These are phyloP conservation scores for Dromococcyx pavoninus DNA, from an alignment of 2,797 vertebrate genomes.

Conservation along the genomic window DNA sequence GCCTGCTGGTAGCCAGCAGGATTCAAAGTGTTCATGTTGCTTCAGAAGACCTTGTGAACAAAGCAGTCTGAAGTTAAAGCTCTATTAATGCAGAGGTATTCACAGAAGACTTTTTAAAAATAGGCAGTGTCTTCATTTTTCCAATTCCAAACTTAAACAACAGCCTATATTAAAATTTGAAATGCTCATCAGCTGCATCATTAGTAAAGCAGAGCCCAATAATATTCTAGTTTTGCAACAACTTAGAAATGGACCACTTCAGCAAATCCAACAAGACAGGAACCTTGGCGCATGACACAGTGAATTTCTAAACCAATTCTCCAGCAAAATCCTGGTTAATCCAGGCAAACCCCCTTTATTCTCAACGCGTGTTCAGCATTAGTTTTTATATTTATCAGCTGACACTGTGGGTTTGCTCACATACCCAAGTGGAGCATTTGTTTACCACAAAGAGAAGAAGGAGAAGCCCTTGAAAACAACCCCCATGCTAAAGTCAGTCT, in stretches of 20 bases:
- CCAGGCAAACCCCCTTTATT: background rate
- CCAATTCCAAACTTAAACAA: background rate
- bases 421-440: background rate
- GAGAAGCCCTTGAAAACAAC: background rate
- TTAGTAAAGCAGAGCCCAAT: background rate
- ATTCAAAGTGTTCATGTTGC: background rate
- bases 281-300: background rate
- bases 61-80: background rate
- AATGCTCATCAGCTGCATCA: background rate
- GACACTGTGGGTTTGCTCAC: background rate
- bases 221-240: background rate
- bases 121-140: background rate
- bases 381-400: background rate
- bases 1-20: background rate
- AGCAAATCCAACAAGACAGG: background rate
- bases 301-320: constrained; percentile 16
- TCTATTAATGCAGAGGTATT: background rate
- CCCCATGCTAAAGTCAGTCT: background rate
- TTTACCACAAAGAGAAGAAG: background rate
- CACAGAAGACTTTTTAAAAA: background rate
- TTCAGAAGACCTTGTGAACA: background rate
- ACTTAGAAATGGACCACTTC: background rate
- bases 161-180: background rate
- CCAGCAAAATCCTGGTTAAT: constrained; percentile 12
- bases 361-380: background rate